phyloP scores from a whole-genome alignment of 2,888 invertebrate species.

The Altica lythri region DNA sequence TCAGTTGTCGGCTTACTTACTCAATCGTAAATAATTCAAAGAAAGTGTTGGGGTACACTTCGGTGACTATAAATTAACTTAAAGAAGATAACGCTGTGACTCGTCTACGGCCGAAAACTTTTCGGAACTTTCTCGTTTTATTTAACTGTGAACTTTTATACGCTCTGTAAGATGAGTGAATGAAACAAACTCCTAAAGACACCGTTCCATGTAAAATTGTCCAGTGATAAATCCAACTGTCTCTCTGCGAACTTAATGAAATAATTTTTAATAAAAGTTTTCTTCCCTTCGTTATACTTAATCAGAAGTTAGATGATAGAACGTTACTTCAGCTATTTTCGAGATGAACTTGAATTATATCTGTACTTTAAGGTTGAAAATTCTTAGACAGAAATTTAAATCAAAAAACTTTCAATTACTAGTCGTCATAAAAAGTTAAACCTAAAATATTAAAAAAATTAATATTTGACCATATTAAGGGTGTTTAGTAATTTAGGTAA shows the following conservation, averaged over 20 bases:
- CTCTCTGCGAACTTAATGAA: constrained; percentile 16
- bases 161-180: constrained; percentile 25
- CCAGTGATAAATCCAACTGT: constrained; percentile 22
- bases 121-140: constrained; percentile 22
- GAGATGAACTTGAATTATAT: too few species aligned
- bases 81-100: constrained; percentile 29
- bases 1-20: constrained; percentile 16
- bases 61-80: constrained; percentile 30
- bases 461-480: too few species aligned
- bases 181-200: constrained; percentile 25
- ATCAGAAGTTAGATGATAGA: constrained; percentile 8
- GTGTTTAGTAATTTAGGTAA: too few species aligned
- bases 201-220: constrained; percentile 21
- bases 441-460: too few species aligned
- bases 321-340: too few species aligned
- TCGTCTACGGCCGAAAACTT: constrained; percentile 26
- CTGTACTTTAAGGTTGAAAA: too few species aligned
- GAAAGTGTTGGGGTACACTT: constrained; percentile 21
- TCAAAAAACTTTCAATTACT: too few species aligned
- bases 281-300: constrained; percentile 12
- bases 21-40: constrained; percentile 31
- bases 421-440: too few species aligned
- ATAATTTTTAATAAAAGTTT: constrained; percentile 23
- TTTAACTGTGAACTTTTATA: constrained; percentile 29
- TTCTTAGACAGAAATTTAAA: too few species aligned